Base-by-base conservation (phyloP, 2,888 invertebrate genomes). In the Mystacides longicornis region DNA sequence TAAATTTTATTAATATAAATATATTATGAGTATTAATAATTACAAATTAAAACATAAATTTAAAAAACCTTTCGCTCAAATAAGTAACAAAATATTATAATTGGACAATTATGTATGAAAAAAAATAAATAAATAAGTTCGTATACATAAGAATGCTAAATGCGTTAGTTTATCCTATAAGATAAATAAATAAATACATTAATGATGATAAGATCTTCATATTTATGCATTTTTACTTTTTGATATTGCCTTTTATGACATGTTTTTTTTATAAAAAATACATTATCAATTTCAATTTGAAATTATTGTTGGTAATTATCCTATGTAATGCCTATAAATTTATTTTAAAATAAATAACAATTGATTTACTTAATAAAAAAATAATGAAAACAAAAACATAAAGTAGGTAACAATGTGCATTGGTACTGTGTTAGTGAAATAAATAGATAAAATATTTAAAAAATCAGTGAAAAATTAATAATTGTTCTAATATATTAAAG, bases 181-280 rank as follows among this genome's bases (percentile, higher is more conserved):
- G 3, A 37, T 14, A 37, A 14, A 37, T 37, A 37, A 7, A 37
- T n/a, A 7, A n/a, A n/a, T n/a, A n/a, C n/a, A n/a, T n/a, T n/a
- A n/a, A n/a, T n/a, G n/a, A n/a, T n/a, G n/a, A n/a, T n/a, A n/a
- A n/a, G n/a, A n/a, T n/a, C n/a, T n/a, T n/a, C n/a, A n/a, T n/a
- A n/a, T n/a, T n/a, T n/a, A n/a, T n/a, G n/a, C n/a, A n/a, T n/a
- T n/a, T n/a, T n/a, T n/a, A n/a, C n/a, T n/a, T n/a, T n/a, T n/a
- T n/a, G n/a, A n/a, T n/a, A n/a, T n/a, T n/a, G 37, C 14, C 3
- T 37, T 4, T 37, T 37, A 3, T 3, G 16, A 37, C 14, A 7
- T 18, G 11, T 3, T 18, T 20, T 46, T 46, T 46, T 46, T 46
- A 46, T 46, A 46, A 46, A 46, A 46, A 46, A 46, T 46, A 46